Percentiles rank a stretch among this genome's conserved stretches.
phyloP scores from a whole-genome alignment of 2,888 invertebrate species.

The Drosophila quinaria region DNA sequence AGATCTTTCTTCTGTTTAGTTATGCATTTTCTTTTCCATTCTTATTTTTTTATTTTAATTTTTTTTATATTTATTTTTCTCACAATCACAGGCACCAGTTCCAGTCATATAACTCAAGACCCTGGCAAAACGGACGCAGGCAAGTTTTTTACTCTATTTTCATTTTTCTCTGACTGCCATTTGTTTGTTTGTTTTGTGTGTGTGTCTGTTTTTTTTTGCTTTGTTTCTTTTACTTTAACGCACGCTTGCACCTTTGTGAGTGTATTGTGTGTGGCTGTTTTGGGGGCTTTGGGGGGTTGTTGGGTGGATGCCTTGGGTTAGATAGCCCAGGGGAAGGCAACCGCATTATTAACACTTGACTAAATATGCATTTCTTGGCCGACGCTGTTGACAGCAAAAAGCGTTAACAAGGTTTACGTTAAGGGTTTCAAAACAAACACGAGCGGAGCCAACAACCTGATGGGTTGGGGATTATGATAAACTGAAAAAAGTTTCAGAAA shows the following conservation, averaged over 20 bases:
- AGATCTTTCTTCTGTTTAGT: constrained; percentile 56
- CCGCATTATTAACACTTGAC: constrained; percentile 86
- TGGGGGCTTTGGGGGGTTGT: constrained; percentile 13
- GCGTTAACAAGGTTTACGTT: constrained; percentile 69
- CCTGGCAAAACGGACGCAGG: constrained; percentile 53
- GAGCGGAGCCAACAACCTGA: constrained; percentile 7
- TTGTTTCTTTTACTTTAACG: constrained; percentile 64
- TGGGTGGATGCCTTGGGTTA: constrained; percentile 10
- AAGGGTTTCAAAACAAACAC: constrained; percentile 48
- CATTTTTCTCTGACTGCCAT: constrained; percentile 27
- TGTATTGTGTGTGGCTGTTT: constrained; percentile 13
- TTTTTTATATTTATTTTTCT: constrained; percentile 58
- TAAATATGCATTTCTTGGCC: constrained; percentile 85
- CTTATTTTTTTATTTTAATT: constrained; percentile 56
- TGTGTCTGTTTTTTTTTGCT: constrained; percentile 40
- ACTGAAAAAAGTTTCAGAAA: neutral
- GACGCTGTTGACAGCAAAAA: constrained; percentile 64
- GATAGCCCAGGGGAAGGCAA: constrained; percentile 64
- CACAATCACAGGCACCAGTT: constrained; percentile 56
- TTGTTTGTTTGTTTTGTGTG: constrained; percentile 61
- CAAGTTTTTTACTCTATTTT: constrained; percentile 57
- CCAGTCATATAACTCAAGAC: constrained; percentile 47
- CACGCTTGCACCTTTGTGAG: constrained; percentile 74
- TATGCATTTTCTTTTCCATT: constrained; percentile 63
- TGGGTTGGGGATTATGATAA: constrained; percentile 7